phyloP scores from a whole-genome alignment of 1,140 invertebrate genomes.

The Drosophila kurseongensis region DNA sequence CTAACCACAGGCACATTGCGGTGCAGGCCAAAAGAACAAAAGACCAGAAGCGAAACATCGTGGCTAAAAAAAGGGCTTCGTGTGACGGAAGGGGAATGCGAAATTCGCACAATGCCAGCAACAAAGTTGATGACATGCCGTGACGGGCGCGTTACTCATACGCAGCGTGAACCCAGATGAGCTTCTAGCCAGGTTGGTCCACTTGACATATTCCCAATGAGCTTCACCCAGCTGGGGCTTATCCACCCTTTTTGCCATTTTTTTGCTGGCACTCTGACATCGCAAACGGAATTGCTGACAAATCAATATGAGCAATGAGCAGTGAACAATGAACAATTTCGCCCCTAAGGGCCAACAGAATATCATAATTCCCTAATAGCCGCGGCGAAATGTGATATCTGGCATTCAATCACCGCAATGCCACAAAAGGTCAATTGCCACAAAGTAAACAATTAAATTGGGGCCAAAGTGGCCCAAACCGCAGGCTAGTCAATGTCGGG shows the following conservation, averaged over 20 bases:
- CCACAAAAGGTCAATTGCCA: constrained; percentile 63
- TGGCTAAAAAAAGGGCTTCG: background rate
- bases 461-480: constrained; percentile 19
- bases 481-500: constrained; percentile 22
- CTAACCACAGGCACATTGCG: constrained; percentile 62
- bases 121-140: constrained; percentile 48
- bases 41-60: constrained; percentile 12
- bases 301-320: constrained; percentile 10
- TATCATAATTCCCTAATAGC: constrained; percentile 64
- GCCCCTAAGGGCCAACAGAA: background rate
- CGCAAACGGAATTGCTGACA: constrained; percentile 9
- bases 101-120: constrained; percentile 28
- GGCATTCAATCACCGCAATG: constrained; percentile 51
- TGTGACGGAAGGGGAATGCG: constrained; percentile 22
- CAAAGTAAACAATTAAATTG: constrained; percentile 74
- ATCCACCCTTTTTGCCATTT: background rate
- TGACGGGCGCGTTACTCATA: constrained; percentile 55
- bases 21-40: constrained; percentile 51
- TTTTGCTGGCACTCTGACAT: constrained; percentile 1
- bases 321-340: background rate
- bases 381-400: constrained; percentile 37
- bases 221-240: constrained; percentile 23
- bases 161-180: constrained; percentile 51
- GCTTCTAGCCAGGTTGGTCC: constrained; percentile 40
- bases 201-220: constrained; percentile 59